Base-by-base conservation (phyloP, 2,797 vertebrate species). In the Artibeus jamaicensis region DNA sequence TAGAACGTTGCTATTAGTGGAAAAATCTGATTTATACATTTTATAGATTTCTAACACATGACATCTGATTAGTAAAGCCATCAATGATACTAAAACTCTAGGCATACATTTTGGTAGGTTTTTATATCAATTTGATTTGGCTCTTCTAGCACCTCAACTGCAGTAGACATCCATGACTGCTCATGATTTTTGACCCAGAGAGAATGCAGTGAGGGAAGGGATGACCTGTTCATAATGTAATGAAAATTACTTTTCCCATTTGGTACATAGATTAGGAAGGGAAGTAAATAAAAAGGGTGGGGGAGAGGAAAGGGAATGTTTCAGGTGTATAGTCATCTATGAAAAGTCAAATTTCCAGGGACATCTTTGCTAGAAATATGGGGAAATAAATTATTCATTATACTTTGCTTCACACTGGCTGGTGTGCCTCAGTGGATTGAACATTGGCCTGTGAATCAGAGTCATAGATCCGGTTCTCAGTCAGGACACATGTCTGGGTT, bases 1-100 rank as follows among this genome's bases (percentile, higher is more conserved):
- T 97, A 95, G 86, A 97, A 97, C 21, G 50, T 42, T 97, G 97
- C 87, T 87, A 9, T 89, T 91, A 78, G 42, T 83, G 29, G 68
- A 78, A 2, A 89, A 39, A 90, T 87, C 65, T 97, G 86, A 92
- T 97, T 96, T 97, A 93, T 94, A 95, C 88, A 90, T 86, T 97
- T 62, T 68, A 55, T 44, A 94, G 76, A 96, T 97, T 96, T 81
- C 46, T 95, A 96, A 94, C 46, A 42, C 46, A 94, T 90, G 93
- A 93, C 73, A 50, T 50, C 29, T 97, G 92, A 97, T 97, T 97
- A 97, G 78, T 71, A 97, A 48, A 29, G 15, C 21, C 76, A 76
- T 89, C 9, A 5, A 34, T 93, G 83, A 62, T 59, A 91, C 24
- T 96, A 79, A 96, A 96, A 96, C 65, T 48, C 87, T 22, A 74